Conservation (phyloP, 2,797 vertebrate genomes). For the Gastrophryne carolinensis region DNA sequence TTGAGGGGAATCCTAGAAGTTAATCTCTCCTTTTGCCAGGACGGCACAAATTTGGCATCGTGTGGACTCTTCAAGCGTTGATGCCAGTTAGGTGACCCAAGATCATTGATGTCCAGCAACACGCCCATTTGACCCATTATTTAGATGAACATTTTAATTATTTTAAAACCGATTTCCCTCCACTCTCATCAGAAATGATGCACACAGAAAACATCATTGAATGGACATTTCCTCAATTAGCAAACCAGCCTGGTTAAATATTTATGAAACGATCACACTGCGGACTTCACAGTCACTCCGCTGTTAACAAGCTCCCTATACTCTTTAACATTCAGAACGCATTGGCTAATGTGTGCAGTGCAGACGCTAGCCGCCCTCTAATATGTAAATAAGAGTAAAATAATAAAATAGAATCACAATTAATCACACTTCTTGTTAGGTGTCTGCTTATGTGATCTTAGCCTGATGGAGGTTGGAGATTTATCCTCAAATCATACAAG, state of each 20-base stretch:
- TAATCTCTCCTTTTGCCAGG: no score
- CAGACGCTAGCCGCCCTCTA: slow-evolving; percentile 29
- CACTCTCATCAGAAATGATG: not conserved
- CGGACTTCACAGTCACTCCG: not conserved
- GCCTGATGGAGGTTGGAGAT: not conserved
- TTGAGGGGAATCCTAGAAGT: no score
- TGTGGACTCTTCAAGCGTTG: no score
- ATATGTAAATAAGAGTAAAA: slow-evolving; percentile 43
- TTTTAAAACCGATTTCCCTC: no score
- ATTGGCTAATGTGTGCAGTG: not conserved
- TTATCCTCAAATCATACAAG: not conserved
- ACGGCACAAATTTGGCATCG: no score
- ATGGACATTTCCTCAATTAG: slow-evolving; percentile 19
- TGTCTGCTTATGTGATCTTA: not conserved
- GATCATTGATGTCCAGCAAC: no score
- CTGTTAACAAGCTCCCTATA: not conserved
- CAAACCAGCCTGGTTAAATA: not conserved
- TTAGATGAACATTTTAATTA: no score
- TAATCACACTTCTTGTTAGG: slow-evolving; percentile 18
- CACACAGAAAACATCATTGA: not conserved
- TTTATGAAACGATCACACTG: slow-evolving; percentile 26
- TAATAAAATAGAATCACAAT: slow-evolving; percentile 38
- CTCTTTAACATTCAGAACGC: slow-evolving; percentile 40
- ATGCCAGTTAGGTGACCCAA: no score
- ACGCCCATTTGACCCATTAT: no score